Conservation (phyloP, 2,797 vertebrate genomes). For the Taenioides sp. region DNA sequence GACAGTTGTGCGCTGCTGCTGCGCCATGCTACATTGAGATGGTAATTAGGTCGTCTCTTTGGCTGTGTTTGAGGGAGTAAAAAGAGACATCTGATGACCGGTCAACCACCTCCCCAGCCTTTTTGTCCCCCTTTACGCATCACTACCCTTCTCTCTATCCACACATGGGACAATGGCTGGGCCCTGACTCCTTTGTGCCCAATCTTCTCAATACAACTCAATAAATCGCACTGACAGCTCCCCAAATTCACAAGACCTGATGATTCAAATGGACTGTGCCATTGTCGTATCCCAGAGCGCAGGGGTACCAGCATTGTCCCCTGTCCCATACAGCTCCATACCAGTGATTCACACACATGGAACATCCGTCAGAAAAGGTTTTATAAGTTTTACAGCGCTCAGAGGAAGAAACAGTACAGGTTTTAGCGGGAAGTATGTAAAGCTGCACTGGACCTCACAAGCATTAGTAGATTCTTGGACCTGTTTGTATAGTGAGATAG, state of each 20-base stretch:
- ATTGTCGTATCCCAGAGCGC: constrained; percentile 27
- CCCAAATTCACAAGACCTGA: constrained; percentile 44
- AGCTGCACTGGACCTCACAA: not conserved
- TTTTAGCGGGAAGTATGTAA: constrained; percentile 2
- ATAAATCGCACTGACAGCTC: constrained; percentile 70
- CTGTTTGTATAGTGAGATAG: not conserved
- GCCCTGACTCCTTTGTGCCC: constrained; percentile 58
- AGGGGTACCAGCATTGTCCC: constrained; percentile 42
- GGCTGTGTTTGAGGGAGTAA: constrained; percentile 58
- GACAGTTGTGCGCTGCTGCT: not conserved
- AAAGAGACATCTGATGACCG: constrained; percentile 75
- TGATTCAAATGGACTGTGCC: constrained; percentile 38
- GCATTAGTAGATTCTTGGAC: not conserved
- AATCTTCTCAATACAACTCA: constrained; percentile 70
- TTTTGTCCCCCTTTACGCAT: constrained; percentile 65
- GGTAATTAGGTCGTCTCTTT: constrained; percentile 68
- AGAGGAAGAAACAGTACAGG: constrained; percentile 10
- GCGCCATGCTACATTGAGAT: constrained; percentile 55
- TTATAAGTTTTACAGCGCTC: constrained; percentile 39
- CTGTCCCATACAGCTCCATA: constrained; percentile 23
- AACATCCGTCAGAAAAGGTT: constrained; percentile 46
- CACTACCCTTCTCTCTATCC: constrained; percentile 45
- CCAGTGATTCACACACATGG: constrained; percentile 32
- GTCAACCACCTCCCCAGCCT: constrained; percentile 66
- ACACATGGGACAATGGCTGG: constrained; percentile 51